These are phyloP conservation scores for Aurelia sp. DNA, from an alignment of 30 jellyfish, hydroid and myxozoan species.

Conservation along the genomic window DNA sequence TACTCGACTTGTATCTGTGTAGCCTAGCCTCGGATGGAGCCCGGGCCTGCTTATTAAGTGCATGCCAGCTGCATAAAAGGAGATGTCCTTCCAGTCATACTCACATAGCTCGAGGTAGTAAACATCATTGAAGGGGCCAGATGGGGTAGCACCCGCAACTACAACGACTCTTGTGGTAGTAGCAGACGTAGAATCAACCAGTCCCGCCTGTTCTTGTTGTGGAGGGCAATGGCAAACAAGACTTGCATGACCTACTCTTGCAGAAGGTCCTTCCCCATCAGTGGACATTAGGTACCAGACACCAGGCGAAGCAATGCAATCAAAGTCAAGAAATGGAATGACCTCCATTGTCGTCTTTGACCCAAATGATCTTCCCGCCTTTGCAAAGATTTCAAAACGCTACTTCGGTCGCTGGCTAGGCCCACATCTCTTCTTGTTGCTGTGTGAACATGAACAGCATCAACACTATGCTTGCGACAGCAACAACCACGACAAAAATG, in stretches of 20 bases:
- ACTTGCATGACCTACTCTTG: conserved; percentile 77
- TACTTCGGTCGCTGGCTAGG: neutral
- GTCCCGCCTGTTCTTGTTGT: conserved; percentile 2
- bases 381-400: neutral
- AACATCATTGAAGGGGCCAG: conserved; percentile 56
- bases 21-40: too few relatives aligned
- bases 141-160: conserved; percentile 78
- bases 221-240: conserved; percentile 8
- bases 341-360: conserved; percentile 47
- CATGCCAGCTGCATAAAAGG: too few relatives aligned
- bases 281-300: conserved; percentile 64
- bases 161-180: conserved; percentile 1
- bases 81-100: neutral
- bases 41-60: too few relatives aligned
- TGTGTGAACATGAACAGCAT: conserved; percentile 1
- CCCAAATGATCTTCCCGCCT: neutral
- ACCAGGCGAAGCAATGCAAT: conserved; percentile 47
- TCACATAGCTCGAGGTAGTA: conserved; percentile 38
- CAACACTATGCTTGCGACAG: too few relatives aligned
- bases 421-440: neutral
- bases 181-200: neutral
- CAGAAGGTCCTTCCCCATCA: conserved; percentile 67
- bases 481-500: neutral
- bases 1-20: too few relatives aligned
- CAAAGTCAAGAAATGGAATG: conserved; percentile 62